Conservation (phyloP, 2,113 vertebrate species). For the Hyperopisus bebe region DNA sequence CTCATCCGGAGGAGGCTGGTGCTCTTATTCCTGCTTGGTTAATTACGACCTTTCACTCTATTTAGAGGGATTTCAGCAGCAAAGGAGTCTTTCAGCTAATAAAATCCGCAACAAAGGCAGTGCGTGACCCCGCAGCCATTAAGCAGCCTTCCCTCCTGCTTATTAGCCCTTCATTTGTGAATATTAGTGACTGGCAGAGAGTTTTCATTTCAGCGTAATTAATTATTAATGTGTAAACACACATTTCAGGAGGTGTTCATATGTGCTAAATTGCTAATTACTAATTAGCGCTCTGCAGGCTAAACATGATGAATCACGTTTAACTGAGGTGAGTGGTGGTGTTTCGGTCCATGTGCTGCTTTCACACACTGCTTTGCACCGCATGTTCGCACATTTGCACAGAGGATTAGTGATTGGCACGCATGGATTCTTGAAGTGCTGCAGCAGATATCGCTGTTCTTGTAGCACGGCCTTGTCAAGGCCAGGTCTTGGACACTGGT, state of each 20-base stretch:
- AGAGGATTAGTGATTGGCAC: neutral
- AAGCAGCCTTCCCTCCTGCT: neutral
- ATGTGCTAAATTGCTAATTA: neutral
- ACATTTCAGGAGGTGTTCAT: neutral
- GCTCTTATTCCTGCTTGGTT: neutral
- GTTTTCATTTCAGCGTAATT: neutral
- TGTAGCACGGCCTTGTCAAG: neutral
- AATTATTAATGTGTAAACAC: slow-evolving; percentile 2
- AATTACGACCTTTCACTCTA: neutral
- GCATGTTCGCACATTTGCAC: neutral
- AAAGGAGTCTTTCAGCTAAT: neutral
- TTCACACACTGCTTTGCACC: neutral
- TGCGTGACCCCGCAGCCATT: neutral
- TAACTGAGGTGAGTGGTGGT: neutral
- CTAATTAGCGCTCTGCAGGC: neutral
- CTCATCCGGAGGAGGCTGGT: neutral
- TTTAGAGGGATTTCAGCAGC: neutral
- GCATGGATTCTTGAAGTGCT: neutral
- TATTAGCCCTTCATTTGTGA: neutral
- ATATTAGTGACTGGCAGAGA: neutral
- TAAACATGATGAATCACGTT: neutral
- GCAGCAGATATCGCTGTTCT: neutral
- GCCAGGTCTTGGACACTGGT: neutral
- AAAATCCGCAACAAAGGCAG: neutral
- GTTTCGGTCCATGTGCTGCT: neutral